A percentile compares a stretch with the other conserved stretches of the same genome.
These are phyloP conservation scores for Pseudopodoces humilis DNA, from an alignment of 2,113 vertebrate species.

Conservation along the genomic window DNA sequence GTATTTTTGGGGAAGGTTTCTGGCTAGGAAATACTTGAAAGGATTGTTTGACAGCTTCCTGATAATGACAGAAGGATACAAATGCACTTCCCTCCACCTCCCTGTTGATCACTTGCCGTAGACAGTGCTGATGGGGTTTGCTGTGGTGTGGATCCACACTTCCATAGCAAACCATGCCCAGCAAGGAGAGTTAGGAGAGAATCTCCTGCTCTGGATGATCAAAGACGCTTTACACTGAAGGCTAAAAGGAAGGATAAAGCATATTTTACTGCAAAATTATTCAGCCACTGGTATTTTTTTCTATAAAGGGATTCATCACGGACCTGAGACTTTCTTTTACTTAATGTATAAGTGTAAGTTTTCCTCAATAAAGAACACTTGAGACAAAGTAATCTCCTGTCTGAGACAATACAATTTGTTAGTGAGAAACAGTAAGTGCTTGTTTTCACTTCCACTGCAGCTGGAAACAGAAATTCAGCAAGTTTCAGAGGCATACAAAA, in stretches of 20 bases:
- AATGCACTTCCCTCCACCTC: background rate
- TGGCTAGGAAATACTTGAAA: slow-evolving; percentile 29
- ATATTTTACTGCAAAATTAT: background rate
- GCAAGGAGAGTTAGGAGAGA: background rate
- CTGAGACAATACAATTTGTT: background rate
- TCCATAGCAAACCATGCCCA: background rate
- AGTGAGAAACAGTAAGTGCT: background rate
- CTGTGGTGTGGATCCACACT: background rate
- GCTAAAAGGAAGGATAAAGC: background rate
- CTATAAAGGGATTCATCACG: background rate
- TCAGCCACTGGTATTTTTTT: background rate
- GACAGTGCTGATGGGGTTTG: background rate
- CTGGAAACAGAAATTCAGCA: slow-evolving; percentile 96
- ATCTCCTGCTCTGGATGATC: background rate
- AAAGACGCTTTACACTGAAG: background rate
- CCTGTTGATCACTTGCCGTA: background rate
- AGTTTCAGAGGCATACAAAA: slow-evolving; percentile 96
- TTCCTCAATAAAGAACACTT: background rate
- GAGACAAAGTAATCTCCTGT: background rate
- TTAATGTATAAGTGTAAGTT: background rate
- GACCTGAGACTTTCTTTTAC: background rate
- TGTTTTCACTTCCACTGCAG: slow-evolving; percentile 67
- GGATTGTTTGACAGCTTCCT: slow-evolving; percentile 20
- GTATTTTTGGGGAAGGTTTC: background rate
- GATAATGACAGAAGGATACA: background rate